A percentile compares a stretch with the other conserved stretches of the same genome.
Evolutionary conservation across 1,140 invertebrate genomes (phyloP).

Genomic region (Piezodorus guildinii): DNA sequence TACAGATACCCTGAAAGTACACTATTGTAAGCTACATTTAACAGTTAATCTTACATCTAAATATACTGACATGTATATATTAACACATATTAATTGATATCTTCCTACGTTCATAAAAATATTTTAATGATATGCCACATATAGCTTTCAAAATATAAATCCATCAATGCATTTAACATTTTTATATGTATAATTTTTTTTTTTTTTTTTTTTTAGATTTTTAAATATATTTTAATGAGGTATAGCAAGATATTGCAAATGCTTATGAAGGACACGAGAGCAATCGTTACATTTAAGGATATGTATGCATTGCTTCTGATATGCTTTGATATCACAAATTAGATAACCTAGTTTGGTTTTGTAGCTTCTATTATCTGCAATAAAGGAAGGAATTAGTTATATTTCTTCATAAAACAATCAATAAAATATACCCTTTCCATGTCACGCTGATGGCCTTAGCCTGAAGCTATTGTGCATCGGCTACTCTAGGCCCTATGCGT

Average conservation of each 20-base stretch:
- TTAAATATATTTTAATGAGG: conserved; percentile 19
- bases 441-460: conserved; percentile 11
- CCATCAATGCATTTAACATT: conserved; percentile 7
- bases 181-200: background rate
- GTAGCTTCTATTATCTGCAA: conserved; percentile 2
- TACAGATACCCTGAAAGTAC: conserved; percentile 21
- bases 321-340: conserved; percentile 10
- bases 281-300: background rate
- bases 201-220: no score
- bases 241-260: conserved; percentile 15
- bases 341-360: background rate
- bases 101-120: conserved; percentile 14
- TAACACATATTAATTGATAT: conserved; percentile 1
- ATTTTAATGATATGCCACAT: conserved; percentile 12
- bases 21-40: conserved; percentile 22
- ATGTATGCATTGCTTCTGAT: background rate
- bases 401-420: conserved; percentile 1
- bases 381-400: conserved; percentile 2
- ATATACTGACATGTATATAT: conserved; percentile 12
- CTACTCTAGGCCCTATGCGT: conserved; percentile 18
- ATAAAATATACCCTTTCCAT: background rate
- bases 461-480: conserved; percentile 20
- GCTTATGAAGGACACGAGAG: background rate
- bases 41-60: conserved; percentile 8
- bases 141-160: conserved; percentile 20